These are phyloP conservation scores for Hydrocynus forskahlii DNA, from an alignment of 2,797 vertebrate species.

Conservation along the genomic window DNA sequence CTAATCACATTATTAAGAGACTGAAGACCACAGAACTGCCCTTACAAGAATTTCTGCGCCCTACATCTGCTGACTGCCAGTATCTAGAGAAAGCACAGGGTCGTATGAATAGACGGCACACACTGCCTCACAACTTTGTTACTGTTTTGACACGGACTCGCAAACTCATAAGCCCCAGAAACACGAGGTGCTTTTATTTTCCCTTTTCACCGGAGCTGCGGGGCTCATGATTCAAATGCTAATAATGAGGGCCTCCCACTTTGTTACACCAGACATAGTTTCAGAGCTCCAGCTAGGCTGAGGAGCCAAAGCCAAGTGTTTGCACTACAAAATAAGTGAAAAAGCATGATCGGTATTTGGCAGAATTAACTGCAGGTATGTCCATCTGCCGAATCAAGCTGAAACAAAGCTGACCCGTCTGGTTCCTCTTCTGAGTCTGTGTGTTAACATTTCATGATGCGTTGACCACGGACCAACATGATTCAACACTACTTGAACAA, in stretches of 20 bases:
- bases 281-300: not conserved
- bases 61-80: slow-evolving; percentile 15
- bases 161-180: slow-evolving; percentile 19
- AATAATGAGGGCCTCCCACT: slow-evolving; percentile 26
- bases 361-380: not conserved
- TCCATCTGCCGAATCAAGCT: not conserved
- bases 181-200: not conserved
- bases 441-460: no score
- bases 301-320: not conserved
- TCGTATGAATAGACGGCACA: not conserved
- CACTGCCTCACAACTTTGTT: slow-evolving; percentile 2
- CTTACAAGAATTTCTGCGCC: slow-evolving; percentile 2
- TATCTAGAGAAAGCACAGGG: slow-evolving; percentile 24
- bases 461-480: no score
- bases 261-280: not conserved
- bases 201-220: not conserved
- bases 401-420: not conserved
- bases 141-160: slow-evolving; percentile 14
- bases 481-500: not conserved
- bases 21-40: not conserved
- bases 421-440: no score
- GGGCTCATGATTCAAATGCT: slow-evolving; percentile 34
- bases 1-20: not conserved
- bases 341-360: not conserved
- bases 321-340: not conserved